Base-by-base conservation (phyloP, 2,888 invertebrate genomes). In the Caradrina kadenii region DNA sequence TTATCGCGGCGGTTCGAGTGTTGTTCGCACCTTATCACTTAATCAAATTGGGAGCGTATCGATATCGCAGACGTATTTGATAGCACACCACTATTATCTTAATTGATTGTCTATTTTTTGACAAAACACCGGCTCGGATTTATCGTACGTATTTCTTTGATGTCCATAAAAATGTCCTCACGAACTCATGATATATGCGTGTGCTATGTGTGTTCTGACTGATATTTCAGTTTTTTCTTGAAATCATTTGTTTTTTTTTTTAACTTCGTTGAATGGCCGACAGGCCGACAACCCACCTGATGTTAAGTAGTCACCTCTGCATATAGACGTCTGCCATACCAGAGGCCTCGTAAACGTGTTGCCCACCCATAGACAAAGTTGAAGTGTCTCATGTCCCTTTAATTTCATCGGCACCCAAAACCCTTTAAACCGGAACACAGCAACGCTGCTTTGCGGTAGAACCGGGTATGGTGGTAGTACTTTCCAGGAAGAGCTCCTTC, bases 21-120 rank as follows among this genome's bases (percentile, higher is more conserved):
- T 93, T 91, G 92, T 93, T 91, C 86, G 89, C 87, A 84, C 89
- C 89, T 90, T 94, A 94, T 95, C 94, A 92, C 89, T 91, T 94
- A 93, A 95, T 94, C 94, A 94, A 94, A 94, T 94, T 94, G 93
- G 94, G 93, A 92, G 92, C 94, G 93, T 92, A 92, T 93, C 93
- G 93, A 90, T 95, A 94, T 92, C 94, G 86, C 85, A 85, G 89
- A 90, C 92, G 92, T 91, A 89, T 93, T 88, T 88, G 94, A 94
- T 94, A 94, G 85, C 91, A 87, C 89, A 89, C 89, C 90, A 88
- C 88, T 91, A 92, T 92, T 94, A 94, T 95, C 95, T 93, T 94
- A 95, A 95, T 94, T 94, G 95, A 95, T 95, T 94, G 94, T 94
- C 90, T 86, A 89, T 91, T 92, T 82, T 93, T 93, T 90, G 89